Conservation (phyloP, 2,888 invertebrate species). For the Ophraella communa region DNA sequence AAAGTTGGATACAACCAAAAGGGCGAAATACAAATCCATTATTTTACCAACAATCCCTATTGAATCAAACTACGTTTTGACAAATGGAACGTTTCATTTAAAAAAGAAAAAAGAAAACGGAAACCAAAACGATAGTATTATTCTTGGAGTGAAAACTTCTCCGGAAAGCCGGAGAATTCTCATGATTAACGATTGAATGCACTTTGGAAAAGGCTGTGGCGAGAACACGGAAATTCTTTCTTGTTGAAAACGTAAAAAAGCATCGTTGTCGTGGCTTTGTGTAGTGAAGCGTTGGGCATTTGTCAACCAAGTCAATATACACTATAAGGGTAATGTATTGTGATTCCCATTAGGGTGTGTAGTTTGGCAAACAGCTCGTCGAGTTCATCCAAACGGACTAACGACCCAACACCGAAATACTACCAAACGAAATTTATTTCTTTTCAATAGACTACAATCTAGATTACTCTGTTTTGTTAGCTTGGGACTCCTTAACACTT, state of each 20-base stretch:
- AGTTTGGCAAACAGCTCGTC: conserved; percentile 42
- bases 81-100: conserved; percentile 38
- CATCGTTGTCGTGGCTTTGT: conserved; percentile 54
- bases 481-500: too few species aligned
- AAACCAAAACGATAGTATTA: conserved; percentile 47
- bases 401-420: conserved; percentile 22
- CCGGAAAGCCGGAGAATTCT: conserved; percentile 53
- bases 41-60: conserved; percentile 23
- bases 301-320: conserved; percentile 58
- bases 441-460: neutral
- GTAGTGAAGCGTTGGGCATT: conserved; percentile 56
- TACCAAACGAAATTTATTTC: neutral
- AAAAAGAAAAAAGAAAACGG: too few species aligned
- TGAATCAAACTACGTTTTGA: conserved; percentile 27
- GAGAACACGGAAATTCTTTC: conserved; percentile 60
- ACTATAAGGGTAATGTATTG: conserved; percentile 57
- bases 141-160: conserved; percentile 45
- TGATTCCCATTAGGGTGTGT: conserved; percentile 56
- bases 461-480: neutral
- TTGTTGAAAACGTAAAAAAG: conserved; percentile 55
- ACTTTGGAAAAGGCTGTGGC: conserved; percentile 56
- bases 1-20: neutral
- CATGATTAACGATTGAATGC: conserved; percentile 62
- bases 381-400: conserved; percentile 36
- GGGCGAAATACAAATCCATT: neutral